Conservation (phyloP, 2,797 vertebrate genomes). For the Miichthys miiuy region DNA sequence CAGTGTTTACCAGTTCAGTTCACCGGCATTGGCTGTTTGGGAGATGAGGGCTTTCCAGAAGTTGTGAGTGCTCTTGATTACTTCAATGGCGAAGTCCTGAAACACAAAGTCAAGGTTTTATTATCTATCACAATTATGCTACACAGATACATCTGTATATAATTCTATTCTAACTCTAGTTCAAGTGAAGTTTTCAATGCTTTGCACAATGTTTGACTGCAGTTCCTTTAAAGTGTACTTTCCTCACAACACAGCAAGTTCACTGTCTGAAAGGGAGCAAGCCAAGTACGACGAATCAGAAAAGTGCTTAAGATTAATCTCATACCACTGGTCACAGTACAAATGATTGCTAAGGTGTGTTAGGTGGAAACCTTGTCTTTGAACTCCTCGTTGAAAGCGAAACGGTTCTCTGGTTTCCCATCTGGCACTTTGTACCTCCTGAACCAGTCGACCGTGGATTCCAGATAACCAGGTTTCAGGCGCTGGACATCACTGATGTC, state of each 20-base stretch:
- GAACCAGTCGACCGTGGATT: constrained; percentile 97
- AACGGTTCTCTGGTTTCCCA: constrained; percentile 96
- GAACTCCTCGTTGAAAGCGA: constrained; percentile 95
- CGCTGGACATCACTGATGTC: constrained; percentile 92
- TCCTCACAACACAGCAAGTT: neutral
- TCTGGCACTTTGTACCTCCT: constrained; percentile 97
- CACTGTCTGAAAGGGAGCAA: too few relatives aligned
- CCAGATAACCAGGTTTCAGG: constrained; percentile 95
- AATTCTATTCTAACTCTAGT: neutral
- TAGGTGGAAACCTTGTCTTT: constrained; percentile 91
- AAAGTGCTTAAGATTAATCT: neutral
- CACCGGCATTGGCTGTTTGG: constrained; percentile 85
- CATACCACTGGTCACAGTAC: neutral
- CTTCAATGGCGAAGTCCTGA: constrained; percentile 91
- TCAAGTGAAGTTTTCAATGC: neutral
- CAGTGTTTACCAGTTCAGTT: constrained; percentile 90
- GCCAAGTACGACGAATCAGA: neutral
- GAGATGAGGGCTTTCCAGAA: constrained; percentile 93
- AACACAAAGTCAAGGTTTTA: constrained; percentile 31
- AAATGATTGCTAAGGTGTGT: neutral
- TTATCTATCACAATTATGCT: too few relatives aligned
- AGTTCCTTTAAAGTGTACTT: neutral
- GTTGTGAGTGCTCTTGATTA: constrained; percentile 91
- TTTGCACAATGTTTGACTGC: neutral
- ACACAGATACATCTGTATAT: neutral